phyloP scores from a whole-genome alignment of 2,797 vertebrate species.

The Nasua narica region DNA sequence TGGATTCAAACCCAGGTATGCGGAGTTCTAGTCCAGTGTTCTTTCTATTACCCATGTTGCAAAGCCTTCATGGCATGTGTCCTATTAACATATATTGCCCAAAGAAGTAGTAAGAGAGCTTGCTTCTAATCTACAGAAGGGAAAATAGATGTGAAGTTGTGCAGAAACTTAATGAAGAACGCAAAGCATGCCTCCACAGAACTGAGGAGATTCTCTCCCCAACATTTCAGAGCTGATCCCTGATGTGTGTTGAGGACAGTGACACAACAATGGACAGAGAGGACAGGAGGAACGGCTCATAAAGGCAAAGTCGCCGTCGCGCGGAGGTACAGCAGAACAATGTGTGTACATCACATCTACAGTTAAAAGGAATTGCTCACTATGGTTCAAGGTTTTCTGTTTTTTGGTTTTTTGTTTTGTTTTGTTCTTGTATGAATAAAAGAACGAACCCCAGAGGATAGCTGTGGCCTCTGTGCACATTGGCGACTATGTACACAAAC shows the following conservation, averaged over 20 bases:
- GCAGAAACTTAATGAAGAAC: background rate
- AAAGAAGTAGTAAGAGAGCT: background rate
- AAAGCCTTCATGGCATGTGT: background rate
- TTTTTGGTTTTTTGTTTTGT: background rate
- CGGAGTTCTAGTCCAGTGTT: background rate
- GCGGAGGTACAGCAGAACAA: background rate
- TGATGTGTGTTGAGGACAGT: background rate
- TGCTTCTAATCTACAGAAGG: background rate
- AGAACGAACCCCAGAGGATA: accelerated
- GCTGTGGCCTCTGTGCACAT: background rate
- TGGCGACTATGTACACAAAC: background rate
- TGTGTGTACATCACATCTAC: accelerated
- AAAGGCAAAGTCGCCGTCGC: accelerated
- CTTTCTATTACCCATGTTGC: background rate
- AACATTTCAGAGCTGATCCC: accelerated
- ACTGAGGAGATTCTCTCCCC: background rate
- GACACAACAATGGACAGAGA: background rate
- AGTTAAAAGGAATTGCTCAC: background rate
- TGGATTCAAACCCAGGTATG: background rate
- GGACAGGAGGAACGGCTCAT: accelerated
- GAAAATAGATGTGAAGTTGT: background rate
- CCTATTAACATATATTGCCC: background rate
- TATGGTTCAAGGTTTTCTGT: background rate
- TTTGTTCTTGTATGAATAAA: background rate
- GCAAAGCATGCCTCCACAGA: background rate